Percentiles rank a stretch among this genome's conserved stretches.
Evolutionary conservation across 1,140 invertebrate species (phyloP).

Genomic region (Anadara kagoshimensis): DNA sequence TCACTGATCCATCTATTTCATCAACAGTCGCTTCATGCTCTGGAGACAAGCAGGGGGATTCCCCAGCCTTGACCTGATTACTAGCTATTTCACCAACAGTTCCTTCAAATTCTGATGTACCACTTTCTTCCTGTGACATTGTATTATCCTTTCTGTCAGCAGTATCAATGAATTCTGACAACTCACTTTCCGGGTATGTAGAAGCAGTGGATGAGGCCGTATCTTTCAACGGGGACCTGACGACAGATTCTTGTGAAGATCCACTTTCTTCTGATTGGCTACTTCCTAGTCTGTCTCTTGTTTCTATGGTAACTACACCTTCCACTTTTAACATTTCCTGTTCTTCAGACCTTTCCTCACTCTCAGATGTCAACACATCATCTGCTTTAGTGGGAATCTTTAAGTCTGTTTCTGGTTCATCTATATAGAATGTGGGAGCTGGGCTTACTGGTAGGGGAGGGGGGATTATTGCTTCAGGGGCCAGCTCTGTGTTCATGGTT

Average conservation of each 20-base stretch:
- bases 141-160: too few species aligned
- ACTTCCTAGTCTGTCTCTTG: constrained; percentile 8
- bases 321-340: too few species aligned
- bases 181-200: too few species aligned
- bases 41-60: constrained; percentile 2
- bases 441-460: constrained; percentile 21
- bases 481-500: neutral
- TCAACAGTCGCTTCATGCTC: too few species aligned
- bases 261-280: constrained; percentile 30
- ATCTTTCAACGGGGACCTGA: constrained; percentile 18
- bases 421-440: constrained; percentile 8
- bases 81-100: neutral
- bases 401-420: neutral
- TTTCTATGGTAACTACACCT: too few species aligned
- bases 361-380: too few species aligned
- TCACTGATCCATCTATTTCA: too few species aligned
- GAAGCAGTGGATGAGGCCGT: neutral
- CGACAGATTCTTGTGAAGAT: constrained; percentile 31
- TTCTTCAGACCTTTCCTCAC: too few species aligned
- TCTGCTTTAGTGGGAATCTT: too few species aligned
- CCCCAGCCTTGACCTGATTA: constrained; percentile 8
- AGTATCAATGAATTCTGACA: too few species aligned
- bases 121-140: too few species aligned
- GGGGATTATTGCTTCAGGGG: neutral
- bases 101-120: constrained; percentile 11